phyloP scores from a whole-genome alignment of 1,140 invertebrate species.

The Aleiodes sp. region DNA sequence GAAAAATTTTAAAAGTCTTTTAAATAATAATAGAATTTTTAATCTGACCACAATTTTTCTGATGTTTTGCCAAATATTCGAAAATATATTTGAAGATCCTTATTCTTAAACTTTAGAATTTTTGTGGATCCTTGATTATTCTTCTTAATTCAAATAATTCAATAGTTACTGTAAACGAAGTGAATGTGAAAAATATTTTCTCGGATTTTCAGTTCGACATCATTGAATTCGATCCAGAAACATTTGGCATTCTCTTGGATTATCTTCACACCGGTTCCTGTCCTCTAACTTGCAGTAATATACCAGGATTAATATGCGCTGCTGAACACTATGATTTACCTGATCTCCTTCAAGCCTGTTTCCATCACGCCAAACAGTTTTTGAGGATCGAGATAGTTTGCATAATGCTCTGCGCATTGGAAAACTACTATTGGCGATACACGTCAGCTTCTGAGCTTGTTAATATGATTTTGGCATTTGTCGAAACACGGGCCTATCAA shows the following conservation, averaged over 20 bases:
- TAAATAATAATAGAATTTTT: no score
- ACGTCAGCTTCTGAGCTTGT: slow-evolving; percentile 92
- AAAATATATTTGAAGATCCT: not conserved
- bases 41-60: not conserved
- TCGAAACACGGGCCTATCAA: slow-evolving; percentile 84
- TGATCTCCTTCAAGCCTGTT: slow-evolving; percentile 91
- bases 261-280: slow-evolving; percentile 94
- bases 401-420: slow-evolving; percentile 89
- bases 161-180: no score
- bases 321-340: slow-evolving; percentile 94
- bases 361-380: slow-evolving; percentile 95
- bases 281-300: slow-evolving; percentile 89
- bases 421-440: slow-evolving; percentile 96
- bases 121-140: no score
- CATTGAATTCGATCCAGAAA: slow-evolving; percentile 94
- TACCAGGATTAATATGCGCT: slow-evolving; percentile 91
- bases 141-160: no score
- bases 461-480: slow-evolving; percentile 92
- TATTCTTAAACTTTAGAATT: no score
- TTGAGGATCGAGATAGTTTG: slow-evolving; percentile 91
- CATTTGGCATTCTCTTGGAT: slow-evolving; percentile 88
- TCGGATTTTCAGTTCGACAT: slow-evolving; percentile 81
- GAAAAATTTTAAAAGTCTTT: no score
- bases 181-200: slow-evolving; percentile 33
- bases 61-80: not conserved